Percentiles rank a stretch among this genome's conserved stretches.
Conservation (phyloP, 2,888 invertebrate genomes). For the Tenthredo notha region DNA sequence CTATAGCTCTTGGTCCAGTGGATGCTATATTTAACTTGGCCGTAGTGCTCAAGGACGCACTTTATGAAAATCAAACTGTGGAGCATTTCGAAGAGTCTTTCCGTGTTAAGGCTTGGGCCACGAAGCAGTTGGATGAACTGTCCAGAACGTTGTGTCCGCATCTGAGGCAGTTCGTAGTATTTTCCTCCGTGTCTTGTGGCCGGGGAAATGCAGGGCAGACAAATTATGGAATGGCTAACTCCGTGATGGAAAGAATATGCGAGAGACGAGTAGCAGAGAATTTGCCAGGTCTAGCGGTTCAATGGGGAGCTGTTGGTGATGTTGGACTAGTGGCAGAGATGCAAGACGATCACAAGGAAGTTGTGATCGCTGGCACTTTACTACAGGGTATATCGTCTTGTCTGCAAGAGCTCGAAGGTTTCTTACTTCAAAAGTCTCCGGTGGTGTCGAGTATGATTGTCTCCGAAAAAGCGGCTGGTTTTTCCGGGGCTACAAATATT, state of each 20-base stretch:
- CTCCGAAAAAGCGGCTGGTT: conserved; percentile 88
- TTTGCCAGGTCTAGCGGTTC: conserved; percentile 81
- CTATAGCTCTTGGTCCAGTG: conserved; percentile 79
- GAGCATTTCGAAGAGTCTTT: conserved; percentile 80
- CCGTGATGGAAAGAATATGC: conserved; percentile 82
- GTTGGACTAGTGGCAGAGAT: conserved; percentile 90
- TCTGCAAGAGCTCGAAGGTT: conserved; percentile 85
- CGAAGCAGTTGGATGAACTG: conserved; percentile 80
- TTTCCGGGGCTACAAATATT: conserved; percentile 83
- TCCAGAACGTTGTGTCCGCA: conserved; percentile 79
- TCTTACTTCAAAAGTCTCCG: conserved; percentile 85
- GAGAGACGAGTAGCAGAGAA: conserved; percentile 79
- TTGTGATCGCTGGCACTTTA: conserved; percentile 89
- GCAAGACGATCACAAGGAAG: conserved; percentile 85
- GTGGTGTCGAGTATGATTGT: conserved; percentile 88
- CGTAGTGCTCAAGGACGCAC: conserved; percentile 80
- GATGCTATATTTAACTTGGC: conserved; percentile 86
- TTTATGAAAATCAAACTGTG: conserved; percentile 80
- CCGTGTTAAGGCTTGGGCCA: conserved; percentile 81
- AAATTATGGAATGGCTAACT: conserved; percentile 83
- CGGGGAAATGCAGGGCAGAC: conserved; percentile 84
- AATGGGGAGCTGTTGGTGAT: conserved; percentile 85
- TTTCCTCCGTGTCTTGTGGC: conserved; percentile 84
- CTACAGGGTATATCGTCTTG: conserved; percentile 93
- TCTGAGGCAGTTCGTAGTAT: conserved; percentile 82